phyloP scores from a whole-genome alignment of 92 coral and sea anemone species.

The Anthopleura xanthogrammica region DNA sequence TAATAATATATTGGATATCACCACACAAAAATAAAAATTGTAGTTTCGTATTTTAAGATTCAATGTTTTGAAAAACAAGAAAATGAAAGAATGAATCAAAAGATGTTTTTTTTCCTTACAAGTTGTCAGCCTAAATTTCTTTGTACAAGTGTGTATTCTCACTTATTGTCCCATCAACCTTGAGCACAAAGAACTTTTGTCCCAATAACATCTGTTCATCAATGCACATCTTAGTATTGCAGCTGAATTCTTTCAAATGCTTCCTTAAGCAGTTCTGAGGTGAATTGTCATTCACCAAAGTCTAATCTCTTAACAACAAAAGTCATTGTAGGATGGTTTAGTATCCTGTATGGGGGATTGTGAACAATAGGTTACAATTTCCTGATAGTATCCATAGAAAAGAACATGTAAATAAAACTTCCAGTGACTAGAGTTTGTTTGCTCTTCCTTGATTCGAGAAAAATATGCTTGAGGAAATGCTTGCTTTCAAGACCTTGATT shows the following conservation, averaged over 20 bases:
- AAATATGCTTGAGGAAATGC: too few relatives aligned
- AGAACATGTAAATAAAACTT: background rate
- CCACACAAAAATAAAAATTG: too few relatives aligned
- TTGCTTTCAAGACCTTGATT: too few relatives aligned
- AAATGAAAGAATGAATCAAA: too few relatives aligned
- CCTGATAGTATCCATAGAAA: background rate
- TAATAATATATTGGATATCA: too few relatives aligned
- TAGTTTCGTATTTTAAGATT: too few relatives aligned
- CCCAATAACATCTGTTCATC: conserved; percentile 21
- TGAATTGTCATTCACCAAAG: conserved; percentile 14
- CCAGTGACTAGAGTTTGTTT: too few relatives aligned
- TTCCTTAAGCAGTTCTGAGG: background rate
- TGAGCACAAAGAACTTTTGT: conserved; percentile 2
- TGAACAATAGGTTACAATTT: background rate
- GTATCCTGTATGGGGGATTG: background rate
- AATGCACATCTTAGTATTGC: background rate
- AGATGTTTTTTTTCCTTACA: background rate
- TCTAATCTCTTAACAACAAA: conserved; percentile 5
- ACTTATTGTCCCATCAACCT: conserved; percentile 2
- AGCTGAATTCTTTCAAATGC: conserved; percentile 35
- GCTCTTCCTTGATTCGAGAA: too few relatives aligned
- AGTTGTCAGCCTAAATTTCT: background rate
- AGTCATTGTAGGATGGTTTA: background rate
- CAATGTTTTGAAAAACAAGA: too few relatives aligned
- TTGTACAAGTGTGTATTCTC: background rate